These are phyloP conservation scores for Litoditis marina DNA, from an alignment of 2,888 invertebrate genomes.

Conservation along the genomic window DNA sequence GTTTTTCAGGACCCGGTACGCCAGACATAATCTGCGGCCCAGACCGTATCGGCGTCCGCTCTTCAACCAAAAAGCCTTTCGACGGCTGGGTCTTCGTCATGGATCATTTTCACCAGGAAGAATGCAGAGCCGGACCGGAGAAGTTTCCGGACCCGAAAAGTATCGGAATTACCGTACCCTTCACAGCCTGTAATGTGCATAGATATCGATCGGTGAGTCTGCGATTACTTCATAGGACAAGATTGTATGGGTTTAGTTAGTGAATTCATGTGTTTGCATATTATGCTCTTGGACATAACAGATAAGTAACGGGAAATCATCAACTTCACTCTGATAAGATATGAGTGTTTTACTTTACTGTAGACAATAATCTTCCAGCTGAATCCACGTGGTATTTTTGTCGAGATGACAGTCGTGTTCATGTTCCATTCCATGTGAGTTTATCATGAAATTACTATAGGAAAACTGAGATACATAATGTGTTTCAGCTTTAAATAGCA, in stretches of 20 bases:
- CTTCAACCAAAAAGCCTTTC: slow-evolving; percentile 59
- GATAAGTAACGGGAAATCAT: too few species aligned
- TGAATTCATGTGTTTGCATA: too few species aligned
- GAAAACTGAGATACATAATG: too few species aligned
- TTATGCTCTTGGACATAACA: too few species aligned
- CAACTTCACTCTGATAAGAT: too few species aligned
- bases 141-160: slow-evolving; percentile 50
- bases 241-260: too few species aligned
- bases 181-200: slow-evolving; percentile 59
- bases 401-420: slow-evolving; percentile 59
- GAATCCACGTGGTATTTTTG: slow-evolving; percentile 59
- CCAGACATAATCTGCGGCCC: slow-evolving; percentile 61
- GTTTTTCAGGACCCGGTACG: slow-evolving; percentile 52
- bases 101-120: slow-evolving; percentile 56
- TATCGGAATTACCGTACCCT: slow-evolving; percentile 59
- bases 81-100: slow-evolving; percentile 61
- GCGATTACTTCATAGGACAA: too few species aligned
- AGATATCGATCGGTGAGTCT: slow-evolving; percentile 58
- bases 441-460: too few species aligned
- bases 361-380: too few species aligned
- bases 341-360: too few species aligned
- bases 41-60: slow-evolving; percentile 61
- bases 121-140: slow-evolving; percentile 58
- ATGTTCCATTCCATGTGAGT: slow-evolving; percentile 57
- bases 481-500: too few species aligned